Percentiles rank a stretch among this genome's conserved stretches.
phyloP scores from a whole-genome alignment of 2,113 vertebrate species.

The Mionectes macconnelli region DNA sequence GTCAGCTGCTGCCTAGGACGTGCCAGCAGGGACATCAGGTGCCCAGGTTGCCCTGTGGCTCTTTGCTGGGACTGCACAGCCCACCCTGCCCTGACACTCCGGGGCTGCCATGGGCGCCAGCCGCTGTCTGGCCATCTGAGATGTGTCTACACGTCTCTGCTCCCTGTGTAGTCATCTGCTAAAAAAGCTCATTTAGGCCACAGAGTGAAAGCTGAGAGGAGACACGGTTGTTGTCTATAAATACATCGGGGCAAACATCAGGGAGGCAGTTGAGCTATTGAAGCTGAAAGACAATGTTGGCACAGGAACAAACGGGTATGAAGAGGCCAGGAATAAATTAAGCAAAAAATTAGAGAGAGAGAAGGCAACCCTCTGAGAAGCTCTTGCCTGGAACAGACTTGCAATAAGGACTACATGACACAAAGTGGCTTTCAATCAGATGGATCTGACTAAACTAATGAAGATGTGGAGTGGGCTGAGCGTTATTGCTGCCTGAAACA shows the following conservation, averaged over 20 bases:
- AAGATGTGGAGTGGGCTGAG: background rate
- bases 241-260: slow-evolving; percentile 34
- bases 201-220: background rate
- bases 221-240: slow-evolving; percentile 10
- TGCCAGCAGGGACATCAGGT: background rate
- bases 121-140: background rate
- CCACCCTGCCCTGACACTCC: background rate
- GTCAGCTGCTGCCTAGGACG: accelerated
- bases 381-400: background rate
- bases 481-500: background rate
- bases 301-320: slow-evolving; percentile 15
- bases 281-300: slow-evolving; percentile 64
- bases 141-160: background rate
- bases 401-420: background rate
- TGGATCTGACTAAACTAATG: background rate
- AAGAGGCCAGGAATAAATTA: slow-evolving; percentile 52
- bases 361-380: slow-evolving; percentile 41
- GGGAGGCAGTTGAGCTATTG: slow-evolving; percentile 51
- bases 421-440: background rate
- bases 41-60: background rate
- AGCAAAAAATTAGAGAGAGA: slow-evolving; percentile 19
- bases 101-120: background rate
- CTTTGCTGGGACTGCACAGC: background rate
- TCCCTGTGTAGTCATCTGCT: background rate
- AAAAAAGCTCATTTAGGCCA: background rate